Evolutionary conservation across 2,797 vertebrate species (phyloP), one percentile per base, ranked within the genome.

Genomic region (Macrochelys suwanniensis): DNA sequence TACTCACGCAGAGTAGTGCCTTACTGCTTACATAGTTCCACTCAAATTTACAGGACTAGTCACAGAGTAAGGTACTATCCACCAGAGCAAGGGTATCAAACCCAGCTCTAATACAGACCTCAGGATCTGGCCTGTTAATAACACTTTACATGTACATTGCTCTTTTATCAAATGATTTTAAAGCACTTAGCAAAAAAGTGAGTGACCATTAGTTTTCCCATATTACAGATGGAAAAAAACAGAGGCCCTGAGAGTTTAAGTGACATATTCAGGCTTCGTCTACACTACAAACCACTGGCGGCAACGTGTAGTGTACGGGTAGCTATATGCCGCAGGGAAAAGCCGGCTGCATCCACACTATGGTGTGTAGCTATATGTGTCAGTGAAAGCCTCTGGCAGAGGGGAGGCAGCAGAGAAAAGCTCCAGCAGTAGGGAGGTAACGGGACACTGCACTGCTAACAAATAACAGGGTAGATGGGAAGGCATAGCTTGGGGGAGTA

Each of bases 161-260:
- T 47, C 42, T 26, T 77, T 76, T 76, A 76, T 45, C 42, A 11
- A 68, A 76, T 42, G 23, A 45, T 26, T 45, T 76, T 45, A 45
- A 47, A 76, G 42, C 71, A 26, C 23, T 45, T 76, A 13, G 12
- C 71, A 47, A 47, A 96, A 95, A 96, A 94, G 71, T 87, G 84
- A 53, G 0, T 50, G 87, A 51, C 33, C 84, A 84, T 81, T 85
- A 84, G 10, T 89, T 42, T 68, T 91, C 80, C 84, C 17, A 12
- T 25, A 84, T 83, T 93, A 31, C 23, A 65, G 11, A 5, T 2
- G 87, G n/a, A 49, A 45, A 56, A 7, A 49, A 80, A 65, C 25
- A 59, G 54, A 47, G 51, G 17, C 2, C 26, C 25, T 19, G 37
- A 76, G 68, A 85, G 10, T 56, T 85, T 42, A 85, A 45, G 13